Percentiles rank a stretch among this genome's conserved stretches.
Conservation (phyloP, 37 sponge, comb jelly and placozoan species). For the Beroe ovata region DNA sequence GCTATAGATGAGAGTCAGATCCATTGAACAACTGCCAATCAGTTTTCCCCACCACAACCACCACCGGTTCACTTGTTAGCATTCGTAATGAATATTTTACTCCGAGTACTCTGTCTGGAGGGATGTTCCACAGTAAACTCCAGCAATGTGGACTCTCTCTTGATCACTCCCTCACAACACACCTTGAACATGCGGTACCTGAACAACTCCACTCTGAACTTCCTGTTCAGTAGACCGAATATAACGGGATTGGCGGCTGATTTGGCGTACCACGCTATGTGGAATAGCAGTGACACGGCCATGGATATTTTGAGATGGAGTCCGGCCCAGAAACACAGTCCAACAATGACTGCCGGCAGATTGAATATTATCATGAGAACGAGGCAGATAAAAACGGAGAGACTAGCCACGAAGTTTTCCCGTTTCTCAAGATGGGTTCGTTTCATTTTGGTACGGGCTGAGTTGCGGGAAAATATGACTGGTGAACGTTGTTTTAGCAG, state of each 20-base stretch:
- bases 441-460: neutral
- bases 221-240: constrained; percentile 29
- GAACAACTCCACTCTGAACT: neutral
- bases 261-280: constrained; percentile 62
- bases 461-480: neutral
- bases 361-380: constrained; percentile 16
- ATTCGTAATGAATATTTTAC: neutral
- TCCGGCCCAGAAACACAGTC: constrained; percentile 11
- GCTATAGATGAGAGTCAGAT: too few relatives aligned
- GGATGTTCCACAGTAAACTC: neutral
- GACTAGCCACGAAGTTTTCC: constrained; percentile 22
- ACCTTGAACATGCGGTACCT: constrained; percentile 1
- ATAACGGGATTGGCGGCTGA: constrained; percentile 30
- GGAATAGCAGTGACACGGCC: neutral
- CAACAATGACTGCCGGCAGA: constrained; percentile 22
- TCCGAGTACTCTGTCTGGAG: neutral
- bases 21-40: too few relatives aligned
- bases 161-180: neutral
- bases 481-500: constrained; percentile 7
- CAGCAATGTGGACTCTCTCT: neutral
- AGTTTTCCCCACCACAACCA: too few relatives aligned
- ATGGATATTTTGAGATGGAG: neutral
- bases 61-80: too few relatives aligned
- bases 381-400: constrained; percentile 50
- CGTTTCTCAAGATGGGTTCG: constrained; percentile 16